A percentile compares a stretch with the other conserved stretches of the same genome.
Conservation (phyloP, 2,113 vertebrate genomes). For the Cynoglossus semilaevis region DNA sequence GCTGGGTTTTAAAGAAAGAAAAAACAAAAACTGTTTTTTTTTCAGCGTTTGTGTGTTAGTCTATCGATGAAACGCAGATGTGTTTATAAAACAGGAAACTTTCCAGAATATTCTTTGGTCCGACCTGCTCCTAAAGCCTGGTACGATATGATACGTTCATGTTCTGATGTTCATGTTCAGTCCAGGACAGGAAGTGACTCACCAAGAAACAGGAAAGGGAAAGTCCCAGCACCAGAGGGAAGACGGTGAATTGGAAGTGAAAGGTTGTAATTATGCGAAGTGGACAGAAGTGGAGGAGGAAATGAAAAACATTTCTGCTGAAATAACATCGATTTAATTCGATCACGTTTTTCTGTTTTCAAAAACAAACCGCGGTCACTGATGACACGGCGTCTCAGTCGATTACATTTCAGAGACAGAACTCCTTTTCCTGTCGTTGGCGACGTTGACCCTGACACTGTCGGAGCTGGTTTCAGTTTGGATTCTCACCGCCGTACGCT, state of each 20-base stretch:
- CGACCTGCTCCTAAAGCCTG: not conserved
- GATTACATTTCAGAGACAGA: not conserved
- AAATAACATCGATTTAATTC: slow-evolving; percentile 3
- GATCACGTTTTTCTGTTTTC: not conserved
- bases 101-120: slow-evolving; percentile 8
- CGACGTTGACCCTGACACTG: not conserved
- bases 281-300: not conserved
- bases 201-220: not conserved
- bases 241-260: slow-evolving; percentile 3
- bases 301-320: slow-evolving; percentile 1
- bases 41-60: not conserved
- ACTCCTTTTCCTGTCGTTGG: not conserved
- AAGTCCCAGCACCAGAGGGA: not conserved
- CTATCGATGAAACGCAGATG: slow-evolving; percentile 3
- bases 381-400: too few relatives aligned
- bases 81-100: slow-evolving; percentile 11
- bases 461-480: not conserved
- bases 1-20: not conserved
- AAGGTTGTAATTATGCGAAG: not conserved
- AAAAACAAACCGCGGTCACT: not conserved
- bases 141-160: slow-evolving; percentile 21
- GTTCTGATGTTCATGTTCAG: too few relatives aligned
- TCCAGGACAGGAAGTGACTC: not conserved
- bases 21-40: slow-evolving; percentile 5
- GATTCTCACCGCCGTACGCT: too few relatives aligned